phyloP scores from a whole-genome alignment of 2,113 vertebrate species.

The Pycnonotus jocosus region DNA sequence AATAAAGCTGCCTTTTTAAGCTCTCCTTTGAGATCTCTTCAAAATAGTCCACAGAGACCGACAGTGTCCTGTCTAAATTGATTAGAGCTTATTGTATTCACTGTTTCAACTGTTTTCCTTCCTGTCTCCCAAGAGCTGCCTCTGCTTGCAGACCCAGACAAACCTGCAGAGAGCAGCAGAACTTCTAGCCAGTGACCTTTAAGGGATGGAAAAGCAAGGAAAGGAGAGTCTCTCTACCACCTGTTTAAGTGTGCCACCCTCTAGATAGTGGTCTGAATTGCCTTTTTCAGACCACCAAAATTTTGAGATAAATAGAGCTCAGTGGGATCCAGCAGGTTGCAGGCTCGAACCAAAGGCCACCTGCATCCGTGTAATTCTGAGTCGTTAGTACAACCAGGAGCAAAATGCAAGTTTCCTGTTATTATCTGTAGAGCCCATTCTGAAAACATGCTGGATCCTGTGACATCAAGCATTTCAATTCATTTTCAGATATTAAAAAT shows the following conservation, averaged over 20 bases:
- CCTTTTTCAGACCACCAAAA: background rate
- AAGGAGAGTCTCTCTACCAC: background rate
- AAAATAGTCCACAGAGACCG: background rate
- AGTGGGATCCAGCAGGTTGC: background rate
- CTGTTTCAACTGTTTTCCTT: background rate
- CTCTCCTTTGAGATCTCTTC: slow-evolving; percentile 32
- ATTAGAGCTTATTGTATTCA: background rate
- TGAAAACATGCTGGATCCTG: background rate
- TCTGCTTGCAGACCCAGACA: background rate
- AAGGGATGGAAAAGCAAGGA: background rate
- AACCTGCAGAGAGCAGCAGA: background rate
- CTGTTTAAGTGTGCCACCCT: background rate
- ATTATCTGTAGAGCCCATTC: background rate
- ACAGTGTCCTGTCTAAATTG: background rate
- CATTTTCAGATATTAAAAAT: background rate
- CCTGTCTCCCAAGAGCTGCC: background rate
- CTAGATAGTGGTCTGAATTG: background rate
- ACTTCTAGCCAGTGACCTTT: background rate
- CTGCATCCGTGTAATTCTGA: background rate
- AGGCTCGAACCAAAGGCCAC: fast-evolving
- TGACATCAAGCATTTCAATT: background rate
- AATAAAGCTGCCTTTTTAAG: slow-evolving; percentile 54
- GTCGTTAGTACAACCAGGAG: background rate
- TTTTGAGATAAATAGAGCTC: background rate
- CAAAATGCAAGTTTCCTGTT: background rate